Conservation (phyloP, 2,113 vertebrate species). For the Neoarius graeffei region DNA sequence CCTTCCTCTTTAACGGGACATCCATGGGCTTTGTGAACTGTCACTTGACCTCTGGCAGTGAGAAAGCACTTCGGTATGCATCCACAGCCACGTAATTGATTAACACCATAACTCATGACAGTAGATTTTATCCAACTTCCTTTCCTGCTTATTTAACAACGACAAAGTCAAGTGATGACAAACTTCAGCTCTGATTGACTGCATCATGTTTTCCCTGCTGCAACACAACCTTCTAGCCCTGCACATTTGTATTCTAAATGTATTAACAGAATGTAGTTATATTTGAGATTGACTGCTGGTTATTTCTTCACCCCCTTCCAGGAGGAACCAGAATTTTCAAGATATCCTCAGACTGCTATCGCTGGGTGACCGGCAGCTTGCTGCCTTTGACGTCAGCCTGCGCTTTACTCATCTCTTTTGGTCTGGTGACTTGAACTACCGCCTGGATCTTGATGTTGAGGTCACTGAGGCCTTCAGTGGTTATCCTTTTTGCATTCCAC, state of each 20-base stretch:
- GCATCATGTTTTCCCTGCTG: background rate
- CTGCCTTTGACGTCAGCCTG: conserved; percentile 76
- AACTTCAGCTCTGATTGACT: background rate
- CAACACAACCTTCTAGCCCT: background rate
- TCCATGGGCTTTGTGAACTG: conserved; percentile 88
- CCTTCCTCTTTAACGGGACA: conserved; percentile 80
- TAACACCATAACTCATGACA: background rate
- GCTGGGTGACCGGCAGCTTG: conserved; percentile 75
- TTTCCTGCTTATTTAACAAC: background rate
- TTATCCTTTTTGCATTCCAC: background rate
- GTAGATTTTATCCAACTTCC: background rate
- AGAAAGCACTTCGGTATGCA: conserved; percentile 81
- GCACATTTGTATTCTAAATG: background rate
- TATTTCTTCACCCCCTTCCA: conserved; percentile 39
- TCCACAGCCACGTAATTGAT: background rate
- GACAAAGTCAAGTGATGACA: background rate
- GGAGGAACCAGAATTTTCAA: conserved; percentile 80
- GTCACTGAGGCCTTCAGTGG: conserved; percentile 46
- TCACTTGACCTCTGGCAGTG: conserved; percentile 84
- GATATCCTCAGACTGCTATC: conserved; percentile 77
- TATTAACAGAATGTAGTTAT: background rate
- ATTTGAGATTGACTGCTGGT: background rate
- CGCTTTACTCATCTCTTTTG: conserved; percentile 80
- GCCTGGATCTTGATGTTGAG: conserved; percentile 78
- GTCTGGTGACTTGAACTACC: conserved; percentile 82